phyloP scores from a whole-genome alignment of 2,888 invertebrate genomes.

The Barypeithes pellucidus region DNA sequence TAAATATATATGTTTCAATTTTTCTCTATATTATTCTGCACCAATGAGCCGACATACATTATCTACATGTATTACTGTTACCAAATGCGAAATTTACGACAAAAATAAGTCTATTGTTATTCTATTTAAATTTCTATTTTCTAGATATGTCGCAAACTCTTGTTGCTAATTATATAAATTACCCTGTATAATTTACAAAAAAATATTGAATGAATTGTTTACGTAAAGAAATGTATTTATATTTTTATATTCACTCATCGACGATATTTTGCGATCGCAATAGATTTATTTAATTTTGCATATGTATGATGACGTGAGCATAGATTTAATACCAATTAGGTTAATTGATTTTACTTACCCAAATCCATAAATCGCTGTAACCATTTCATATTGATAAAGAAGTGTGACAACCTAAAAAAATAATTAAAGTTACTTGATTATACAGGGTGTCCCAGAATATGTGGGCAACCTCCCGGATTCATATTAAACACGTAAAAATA shows the following conservation, averaged over 20 bases:
- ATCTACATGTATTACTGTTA: background rate
- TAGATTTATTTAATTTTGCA: too few species aligned
- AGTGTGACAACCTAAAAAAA: slow-evolving; percentile 26
- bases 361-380: slow-evolving; percentile 29
- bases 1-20: background rate
- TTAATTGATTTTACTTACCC: slow-evolving; percentile 38
- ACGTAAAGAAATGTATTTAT: too few species aligned
- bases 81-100: background rate
- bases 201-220: background rate
- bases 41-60: background rate
- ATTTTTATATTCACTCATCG: too few species aligned
- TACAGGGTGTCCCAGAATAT: too few species aligned
- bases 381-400: slow-evolving; percentile 21
- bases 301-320: too few species aligned
- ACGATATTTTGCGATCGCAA: too few species aligned
- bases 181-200: background rate
- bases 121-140: background rate
- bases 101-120: slow-evolving; percentile 2
- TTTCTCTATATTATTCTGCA: background rate
- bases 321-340: too few species aligned
- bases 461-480: too few species aligned
- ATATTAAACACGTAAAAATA: too few species aligned
- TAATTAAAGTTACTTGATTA: background rate
- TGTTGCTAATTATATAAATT: slow-evolving; percentile 7
- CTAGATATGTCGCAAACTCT: background rate